Evolutionary conservation across 2,888 invertebrate genomes (phyloP).

Genomic region (Antheraea assamensis): DNA sequence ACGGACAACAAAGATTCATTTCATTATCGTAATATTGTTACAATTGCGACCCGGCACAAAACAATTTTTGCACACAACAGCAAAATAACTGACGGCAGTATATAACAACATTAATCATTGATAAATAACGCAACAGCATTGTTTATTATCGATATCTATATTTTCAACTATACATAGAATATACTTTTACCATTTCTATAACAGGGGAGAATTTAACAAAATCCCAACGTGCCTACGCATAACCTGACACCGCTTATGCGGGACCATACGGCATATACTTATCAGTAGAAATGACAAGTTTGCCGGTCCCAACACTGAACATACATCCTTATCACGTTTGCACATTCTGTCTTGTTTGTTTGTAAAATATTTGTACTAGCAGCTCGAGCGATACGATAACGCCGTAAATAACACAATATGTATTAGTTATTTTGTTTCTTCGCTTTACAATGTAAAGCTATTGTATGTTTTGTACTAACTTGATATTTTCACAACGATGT

Average conservation of each 20-base stretch:
- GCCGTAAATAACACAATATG: constrained; percentile 6
- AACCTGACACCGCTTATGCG: not conserved
- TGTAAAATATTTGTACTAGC: constrained; percentile 39
- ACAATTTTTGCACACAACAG: no score
- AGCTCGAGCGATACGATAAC: constrained; percentile 26
- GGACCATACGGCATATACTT: not conserved
- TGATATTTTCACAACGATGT: no score
- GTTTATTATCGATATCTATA: no score
- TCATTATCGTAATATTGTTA: no score
- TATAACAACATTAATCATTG: no score
- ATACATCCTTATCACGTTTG: constrained; percentile 38
- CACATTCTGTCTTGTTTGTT: constrained; percentile 25
- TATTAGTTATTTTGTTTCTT: not conserved
- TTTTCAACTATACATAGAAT: not conserved
- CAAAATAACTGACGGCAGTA: no score
- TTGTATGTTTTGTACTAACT: no score
- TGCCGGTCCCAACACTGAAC: not conserved
- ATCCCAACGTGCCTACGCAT: constrained; percentile 18
- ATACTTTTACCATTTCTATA: not conserved
- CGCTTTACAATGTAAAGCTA: not conserved
- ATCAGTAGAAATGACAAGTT: constrained; percentile 13
- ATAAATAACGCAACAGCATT: no score
- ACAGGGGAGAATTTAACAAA: not conserved
- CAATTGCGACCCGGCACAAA: no score
- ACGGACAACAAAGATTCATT: no score